A percentile compares a stretch with the other conserved stretches of the same genome.
These are phyloP conservation scores for Eristalis intricaria DNA, from an alignment of 2,888 invertebrate genomes.

Conservation along the genomic window DNA sequence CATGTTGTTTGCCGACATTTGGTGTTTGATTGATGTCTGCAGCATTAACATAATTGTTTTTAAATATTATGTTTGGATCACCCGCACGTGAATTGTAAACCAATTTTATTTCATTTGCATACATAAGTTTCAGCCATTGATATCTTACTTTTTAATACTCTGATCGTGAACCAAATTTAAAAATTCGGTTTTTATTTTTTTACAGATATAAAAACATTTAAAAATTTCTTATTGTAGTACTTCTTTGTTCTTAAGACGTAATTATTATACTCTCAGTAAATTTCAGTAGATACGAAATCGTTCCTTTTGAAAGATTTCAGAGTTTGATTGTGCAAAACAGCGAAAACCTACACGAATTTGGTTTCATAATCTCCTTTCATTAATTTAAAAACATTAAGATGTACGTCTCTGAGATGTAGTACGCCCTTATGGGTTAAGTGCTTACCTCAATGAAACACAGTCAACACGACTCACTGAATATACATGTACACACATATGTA, in stretches of 20 bases:
- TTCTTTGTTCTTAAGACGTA: conserved; percentile 5
- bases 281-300: not conserved
- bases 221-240: too few relatives aligned
- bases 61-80: not conserved
- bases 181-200: not conserved
- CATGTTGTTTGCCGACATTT: conserved; percentile 12
- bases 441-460: conserved; percentile 19
- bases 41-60: conserved; percentile 15
- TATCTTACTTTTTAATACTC: conserved; percentile 1
- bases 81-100: not conserved
- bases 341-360: conserved; percentile 17
- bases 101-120: not conserved
- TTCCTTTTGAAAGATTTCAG: not conserved
- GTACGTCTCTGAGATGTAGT: not conserved
- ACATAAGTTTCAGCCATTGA: not conserved
- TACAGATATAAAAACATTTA: not conserved
- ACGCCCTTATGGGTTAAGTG: conserved; percentile 33
- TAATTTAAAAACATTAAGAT: not conserved
- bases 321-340: not conserved
- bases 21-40: conserved; percentile 13
- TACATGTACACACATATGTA: not conserved
- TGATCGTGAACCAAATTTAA: conserved; percentile 2
- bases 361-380: conserved; percentile 31
- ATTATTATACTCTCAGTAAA: not conserved
- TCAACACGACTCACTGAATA: not conserved